These are phyloP conservation scores for Pseudomyrmex cubaensis DNA, from an alignment of 1,140 invertebrate species.

Conservation along the genomic window DNA sequence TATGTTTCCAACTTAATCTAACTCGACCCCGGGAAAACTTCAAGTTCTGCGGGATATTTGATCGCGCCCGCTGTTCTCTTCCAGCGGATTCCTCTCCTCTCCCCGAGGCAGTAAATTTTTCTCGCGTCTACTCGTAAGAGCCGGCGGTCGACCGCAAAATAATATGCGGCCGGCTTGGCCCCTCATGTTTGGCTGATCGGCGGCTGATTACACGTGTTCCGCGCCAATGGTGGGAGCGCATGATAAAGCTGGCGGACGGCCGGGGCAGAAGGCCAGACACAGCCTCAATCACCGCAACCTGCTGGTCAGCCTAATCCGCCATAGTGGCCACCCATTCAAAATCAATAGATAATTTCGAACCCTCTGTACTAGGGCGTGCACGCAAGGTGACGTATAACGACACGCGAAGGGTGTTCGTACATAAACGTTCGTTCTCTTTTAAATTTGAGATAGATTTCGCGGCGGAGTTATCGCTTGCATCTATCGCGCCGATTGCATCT, in stretches of 20 bases:
- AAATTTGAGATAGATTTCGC: neutral
- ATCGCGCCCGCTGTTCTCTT: constrained; percentile 72
- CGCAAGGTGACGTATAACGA: constrained; percentile 64
- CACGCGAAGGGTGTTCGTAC: constrained; percentile 45
- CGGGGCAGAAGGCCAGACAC: constrained; percentile 82
- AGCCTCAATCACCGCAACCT: constrained; percentile 84
- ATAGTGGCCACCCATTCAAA: constrained; percentile 81
- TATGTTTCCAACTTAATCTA: constrained; percentile 74
- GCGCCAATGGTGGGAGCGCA: constrained; percentile 76
- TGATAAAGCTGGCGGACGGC: constrained; percentile 83
- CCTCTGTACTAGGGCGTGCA: constrained; percentile 50
- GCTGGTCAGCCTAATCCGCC: constrained; percentile 83
- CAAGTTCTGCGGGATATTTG: constrained; percentile 70
- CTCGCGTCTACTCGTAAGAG: constrained; percentile 68
- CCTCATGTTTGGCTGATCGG: constrained; percentile 81
- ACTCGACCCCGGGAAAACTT: constrained; percentile 60
- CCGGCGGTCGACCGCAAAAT: constrained; percentile 74
- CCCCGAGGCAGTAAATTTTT: constrained; percentile 69
- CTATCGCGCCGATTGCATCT: neutral
- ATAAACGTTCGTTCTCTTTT: constrained; percentile 45
- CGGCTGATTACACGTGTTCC: constrained; percentile 84
- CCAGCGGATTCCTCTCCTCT: constrained; percentile 52
- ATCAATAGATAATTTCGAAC: constrained; percentile 84
- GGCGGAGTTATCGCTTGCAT: neutral
- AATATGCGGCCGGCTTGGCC: constrained; percentile 78